Evolutionary conservation across 2,888 invertebrate genomes (phyloP), one percentile per base, ranked within the genome.

Genomic region (Diplolepis rosae): DNA sequence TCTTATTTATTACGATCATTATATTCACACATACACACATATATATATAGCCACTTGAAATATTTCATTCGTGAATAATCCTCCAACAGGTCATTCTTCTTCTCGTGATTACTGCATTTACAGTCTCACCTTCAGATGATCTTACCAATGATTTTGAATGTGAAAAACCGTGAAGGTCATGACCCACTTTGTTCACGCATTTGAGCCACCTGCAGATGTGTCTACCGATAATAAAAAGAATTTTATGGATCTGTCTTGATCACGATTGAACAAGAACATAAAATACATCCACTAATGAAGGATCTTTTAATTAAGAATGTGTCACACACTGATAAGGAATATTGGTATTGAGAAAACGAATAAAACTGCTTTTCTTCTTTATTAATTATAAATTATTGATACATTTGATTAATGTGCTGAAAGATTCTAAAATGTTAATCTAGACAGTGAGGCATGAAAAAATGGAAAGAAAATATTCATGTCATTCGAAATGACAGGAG

Each of bases 81-180:
- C 15, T 6, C 42, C 3, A 42, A 3, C 54, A 30, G 30, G 54
- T 56, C 56, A 56, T 56, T 56, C 32, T 35, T 35, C 56, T 56
- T 35, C 11, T 18, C 11, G 32, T 18, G 35, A 56, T 35, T 56
- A 15, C 42, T 42, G 22, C 18, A 32, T 18, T 56, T 15, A 35
- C 22, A 22, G 18, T 56, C 35, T 56, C 35, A 22, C 56, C 56
- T 56, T 56, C 35, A 35, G 13, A 13, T 22, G 56, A 35, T 35
- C 56, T 35, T 56, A 11, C 18, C 1, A 56, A 56, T 22, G 56
- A 18, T 56, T 32, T 56, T 18, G 56, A 56, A 56, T 56, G 56
- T 56, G 35, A 56, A 56, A 22, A 56, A 56, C 35, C 22, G 13
- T 56, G 30, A 35, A 32, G 56, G 56, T 35, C 35, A 35, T 13